phyloP scores from a whole-genome alignment of 2,113 vertebrate species.

The Anarrhichthys ocellatus region DNA sequence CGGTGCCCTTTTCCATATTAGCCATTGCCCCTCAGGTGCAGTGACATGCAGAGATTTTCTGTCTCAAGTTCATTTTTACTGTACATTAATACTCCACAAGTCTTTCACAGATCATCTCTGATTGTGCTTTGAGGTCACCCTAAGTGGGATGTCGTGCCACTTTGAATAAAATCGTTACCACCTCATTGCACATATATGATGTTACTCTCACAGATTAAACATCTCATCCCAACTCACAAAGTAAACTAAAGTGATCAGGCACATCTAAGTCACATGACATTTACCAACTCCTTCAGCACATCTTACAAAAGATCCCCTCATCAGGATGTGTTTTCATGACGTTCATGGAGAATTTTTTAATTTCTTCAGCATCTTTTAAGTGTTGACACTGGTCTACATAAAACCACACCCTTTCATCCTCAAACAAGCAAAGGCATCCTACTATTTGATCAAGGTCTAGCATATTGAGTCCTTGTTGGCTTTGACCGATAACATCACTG shows the following conservation, averaged over 20 bases:
- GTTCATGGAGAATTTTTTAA: not conserved
- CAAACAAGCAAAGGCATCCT: not conserved
- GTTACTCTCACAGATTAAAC: not conserved
- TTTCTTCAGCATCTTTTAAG: not conserved
- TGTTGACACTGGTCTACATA: not conserved
- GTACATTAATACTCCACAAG: too few relatives aligned
- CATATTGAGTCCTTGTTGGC: not conserved
- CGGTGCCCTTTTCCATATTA: too few relatives aligned
- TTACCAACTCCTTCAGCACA: not conserved
- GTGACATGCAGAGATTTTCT: not conserved
- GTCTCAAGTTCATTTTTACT: not conserved
- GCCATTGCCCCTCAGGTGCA: not conserved
- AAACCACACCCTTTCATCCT: constrained; percentile 10
- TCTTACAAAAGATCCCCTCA: not conserved
- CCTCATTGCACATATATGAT: not conserved
- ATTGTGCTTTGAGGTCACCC: too few relatives aligned
- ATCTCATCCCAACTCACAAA: not conserved
- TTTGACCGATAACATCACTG: too few relatives aligned
- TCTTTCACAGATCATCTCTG: not conserved
- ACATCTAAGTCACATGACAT: not conserved
- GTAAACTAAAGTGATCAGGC: not conserved
- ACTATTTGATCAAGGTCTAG: not conserved
- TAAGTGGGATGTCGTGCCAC: not conserved
- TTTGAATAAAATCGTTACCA: not conserved
- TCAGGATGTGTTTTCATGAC: not conserved